Evolutionary conservation across 2,113 vertebrate species (phyloP).

Genomic region (Polypterus bichir): DNA sequence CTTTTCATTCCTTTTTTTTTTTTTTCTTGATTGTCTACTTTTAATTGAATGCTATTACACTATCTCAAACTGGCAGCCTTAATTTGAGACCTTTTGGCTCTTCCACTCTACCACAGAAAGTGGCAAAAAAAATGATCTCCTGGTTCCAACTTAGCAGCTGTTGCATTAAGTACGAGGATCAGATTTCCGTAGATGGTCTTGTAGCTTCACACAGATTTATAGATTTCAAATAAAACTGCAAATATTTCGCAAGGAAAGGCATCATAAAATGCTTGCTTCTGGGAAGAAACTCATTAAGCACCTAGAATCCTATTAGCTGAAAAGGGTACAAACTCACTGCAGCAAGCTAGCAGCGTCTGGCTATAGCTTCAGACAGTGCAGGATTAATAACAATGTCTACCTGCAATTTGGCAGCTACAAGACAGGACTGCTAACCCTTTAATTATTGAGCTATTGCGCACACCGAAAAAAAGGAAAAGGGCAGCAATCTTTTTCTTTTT

Average conservation of each 20-base stretch:
- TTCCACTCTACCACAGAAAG: no score
- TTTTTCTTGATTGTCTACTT: no score
- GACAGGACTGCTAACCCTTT: not conserved
- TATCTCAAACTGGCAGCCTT: no score
- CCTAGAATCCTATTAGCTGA: not conserved
- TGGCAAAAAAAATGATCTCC: no score
- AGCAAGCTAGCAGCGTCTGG: not conserved
- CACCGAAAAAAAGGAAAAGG: not conserved
- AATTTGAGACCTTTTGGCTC: no score
- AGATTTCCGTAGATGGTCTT: not conserved
- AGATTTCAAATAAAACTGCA: not conserved
- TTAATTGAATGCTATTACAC: no score
- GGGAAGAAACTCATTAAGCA: not conserved
- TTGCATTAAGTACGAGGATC: not conserved
- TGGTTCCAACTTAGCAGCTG: no score
- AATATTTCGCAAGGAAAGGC: not conserved
- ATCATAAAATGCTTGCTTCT: not conserved
- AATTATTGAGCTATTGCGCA: not conserved
- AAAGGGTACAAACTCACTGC: not conserved
- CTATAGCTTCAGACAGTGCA: not conserved
- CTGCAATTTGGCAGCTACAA: not conserved
- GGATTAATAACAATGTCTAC: not conserved
- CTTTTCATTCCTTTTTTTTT: no score
- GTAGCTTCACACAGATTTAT: not conserved
- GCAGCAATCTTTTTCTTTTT: no score